Base-by-base conservation (phyloP, 2,113 vertebrate genomes). In the Siniperca chuatsi region DNA sequence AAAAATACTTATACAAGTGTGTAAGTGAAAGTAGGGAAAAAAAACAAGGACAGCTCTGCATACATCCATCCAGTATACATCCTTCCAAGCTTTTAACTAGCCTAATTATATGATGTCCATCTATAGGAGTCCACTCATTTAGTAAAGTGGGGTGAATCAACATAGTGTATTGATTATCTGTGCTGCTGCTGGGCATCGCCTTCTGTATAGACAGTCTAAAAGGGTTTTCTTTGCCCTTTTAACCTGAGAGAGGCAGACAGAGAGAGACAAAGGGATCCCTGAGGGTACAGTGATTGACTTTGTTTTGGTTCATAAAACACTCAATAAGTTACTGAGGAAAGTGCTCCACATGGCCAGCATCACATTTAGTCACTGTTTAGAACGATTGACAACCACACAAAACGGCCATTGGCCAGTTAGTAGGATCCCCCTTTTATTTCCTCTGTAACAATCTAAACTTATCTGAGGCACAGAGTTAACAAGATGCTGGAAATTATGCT, bases 61-160 rank as follows among this genome's bases (percentile, higher is more conserved):
- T 40, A 57, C 42, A 74, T 77, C 23, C 23, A 69, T 50, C 23
- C 72, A 68, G 12, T 35, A 33, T 37, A 50, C 25, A 75, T 75
- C 10, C 12, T 37, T 54, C 60, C 5, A 66, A 48, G 84, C 88
- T 83, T 83, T 89, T 85, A 84, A 85, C 80, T 57, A 57, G 25
- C 23, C 54, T 81, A 81, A 87, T 88, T 87, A 78, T 78, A 81
- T 29, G 29, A 75, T 50, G 72, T 55, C 89, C 35, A 77, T 90
- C 75, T 79, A 48, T 73, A 81, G 72, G 23, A 86, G 57, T 66
- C 50, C 60, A 81, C 79, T 90, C 83, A 90, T 89, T 92, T 88
- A 72, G 81, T 72, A 77, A 92, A 92, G 92, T 91, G 89, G 85
- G 70, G 83, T 88, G 81, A 73, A 86, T 92, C 87, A 88, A 88